Evolutionary conservation across 1,140 invertebrate genomes (phyloP).

Genomic region (Notospermus geniculatus): DNA sequence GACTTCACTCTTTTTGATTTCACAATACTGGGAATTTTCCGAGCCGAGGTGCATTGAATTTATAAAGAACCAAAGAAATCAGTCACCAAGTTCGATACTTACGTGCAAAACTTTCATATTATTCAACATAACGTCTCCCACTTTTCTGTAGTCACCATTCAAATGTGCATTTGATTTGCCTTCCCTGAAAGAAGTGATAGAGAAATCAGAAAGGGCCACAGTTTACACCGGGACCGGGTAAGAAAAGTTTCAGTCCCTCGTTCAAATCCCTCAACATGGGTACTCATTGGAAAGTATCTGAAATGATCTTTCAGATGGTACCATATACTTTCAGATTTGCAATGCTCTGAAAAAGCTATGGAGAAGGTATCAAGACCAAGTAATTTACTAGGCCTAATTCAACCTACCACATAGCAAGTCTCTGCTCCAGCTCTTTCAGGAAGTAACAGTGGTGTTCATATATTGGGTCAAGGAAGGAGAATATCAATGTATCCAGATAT

Average conservation of each 20-base stretch:
- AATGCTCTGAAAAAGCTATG: no score
- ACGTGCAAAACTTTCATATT: constrained; percentile 64
- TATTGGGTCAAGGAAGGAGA: constrained; percentile 65
- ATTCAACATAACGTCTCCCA: constrained; percentile 69
- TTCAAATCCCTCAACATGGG: no score
- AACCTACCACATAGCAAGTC: constrained; percentile 65
- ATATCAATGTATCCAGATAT: constrained; percentile 58
- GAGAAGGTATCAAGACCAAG: no score
- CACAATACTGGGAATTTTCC: no score
- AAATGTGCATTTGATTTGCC: constrained; percentile 60
- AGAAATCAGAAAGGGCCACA: background rate
- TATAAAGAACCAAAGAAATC: no score
- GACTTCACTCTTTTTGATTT: background rate
- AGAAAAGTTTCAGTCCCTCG: no score
- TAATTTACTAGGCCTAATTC: constrained; percentile 1
- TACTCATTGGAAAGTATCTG: no score
- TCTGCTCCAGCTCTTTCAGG: constrained; percentile 68
- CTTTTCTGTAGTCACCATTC: constrained; percentile 58
- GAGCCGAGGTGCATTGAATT: no score
- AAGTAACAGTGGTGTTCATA: constrained; percentile 67
- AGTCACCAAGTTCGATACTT: constrained; percentile 30
- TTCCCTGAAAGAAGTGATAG: constrained; percentile 51
- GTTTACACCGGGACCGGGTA: background rate
- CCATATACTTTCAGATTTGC: no score
- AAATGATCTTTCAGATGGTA: no score